Evolutionary conservation across 2,888 invertebrate species (phyloP), one percentile per base, ranked within the genome.

Genomic region (Agrilus biguttatus): DNA sequence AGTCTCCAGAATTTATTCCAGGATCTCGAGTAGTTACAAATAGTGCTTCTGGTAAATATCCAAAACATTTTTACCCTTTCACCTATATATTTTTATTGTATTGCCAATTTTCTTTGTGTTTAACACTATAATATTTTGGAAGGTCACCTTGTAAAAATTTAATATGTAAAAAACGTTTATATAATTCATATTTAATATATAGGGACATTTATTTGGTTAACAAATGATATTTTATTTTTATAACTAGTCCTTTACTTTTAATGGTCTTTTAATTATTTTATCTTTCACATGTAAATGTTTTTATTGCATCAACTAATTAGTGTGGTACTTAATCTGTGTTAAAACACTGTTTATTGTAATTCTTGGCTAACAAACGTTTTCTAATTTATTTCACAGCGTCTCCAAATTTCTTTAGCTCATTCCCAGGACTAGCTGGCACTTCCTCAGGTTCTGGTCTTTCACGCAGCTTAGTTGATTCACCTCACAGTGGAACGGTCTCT

Each of bases 1-100:
- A 71, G 55, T 69, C 71, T 50, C 67, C 71, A 45, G 72, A 72
- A 62, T 73, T 71, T 64, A 69, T 72, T 62, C 70, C 72, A 57
- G 63, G 64, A 47, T 50, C 54, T 49, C 53, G 57, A 45, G 49
- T 52, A 37, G 49, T 49, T 45, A 48, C 49, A 14, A 49, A 50
- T 39, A 54, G 51, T 50, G 54, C 55, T 46, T 56, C 53, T 51
- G 55, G 49, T 49, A 44, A 42, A 17, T 7, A 10, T 21, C 1
- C 21, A 21, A 21, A 6, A 21, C 5, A 8, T 28, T 8, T 28
- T 28, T 10, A 19, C 8, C 21, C 21, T 21, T 21, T 21, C 4
- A 4, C 4, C 17, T 3, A 17, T 3, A 4, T 17, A 37, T 19
- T 37, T 13, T 35, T 14, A 14, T 35, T 7, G 2, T 7, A 8